Percentiles rank a stretch among this genome's conserved stretches.
Conservation (phyloP, 2,888 invertebrate species). For the Psylliodes chrysocephalus region DNA sequence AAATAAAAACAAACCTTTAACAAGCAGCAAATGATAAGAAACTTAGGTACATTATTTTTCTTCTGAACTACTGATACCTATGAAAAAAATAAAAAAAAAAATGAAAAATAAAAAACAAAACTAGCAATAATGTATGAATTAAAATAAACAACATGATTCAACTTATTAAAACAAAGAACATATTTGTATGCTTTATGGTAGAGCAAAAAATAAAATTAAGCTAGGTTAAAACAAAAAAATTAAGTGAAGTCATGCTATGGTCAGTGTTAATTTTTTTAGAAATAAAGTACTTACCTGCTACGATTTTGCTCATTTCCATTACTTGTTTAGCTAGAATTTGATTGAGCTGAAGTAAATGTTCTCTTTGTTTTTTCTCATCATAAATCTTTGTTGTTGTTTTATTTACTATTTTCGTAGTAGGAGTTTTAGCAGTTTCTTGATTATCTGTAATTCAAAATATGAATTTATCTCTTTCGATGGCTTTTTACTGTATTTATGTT, state of each 20-base stretch:
- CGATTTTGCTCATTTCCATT: slow-evolving; percentile 94
- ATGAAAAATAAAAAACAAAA: too few species aligned
- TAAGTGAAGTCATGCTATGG: too few species aligned
- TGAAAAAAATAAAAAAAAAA: slow-evolving; percentile 53
- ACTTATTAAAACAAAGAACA: too few species aligned
- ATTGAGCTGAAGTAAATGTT: slow-evolving; percentile 89
- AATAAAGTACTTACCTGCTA: slow-evolving; percentile 84
- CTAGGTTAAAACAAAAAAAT: too few species aligned
- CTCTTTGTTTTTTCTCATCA: slow-evolving; percentile 88
- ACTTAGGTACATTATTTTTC: slow-evolving; percentile 56
- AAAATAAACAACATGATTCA: slow-evolving; percentile 26
- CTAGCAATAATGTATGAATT: too few species aligned
- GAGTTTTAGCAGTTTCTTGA: slow-evolving; percentile 50
- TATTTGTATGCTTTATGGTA: too few species aligned
- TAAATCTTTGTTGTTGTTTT: slow-evolving; percentile 64
- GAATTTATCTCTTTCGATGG: too few species aligned
- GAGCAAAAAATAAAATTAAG: too few species aligned
- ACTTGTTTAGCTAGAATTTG: slow-evolving; percentile 94
- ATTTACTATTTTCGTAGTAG: slow-evolving; percentile 60
- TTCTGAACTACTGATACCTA: slow-evolving; percentile 61
- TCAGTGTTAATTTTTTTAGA: too few species aligned
- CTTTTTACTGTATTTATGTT: too few species aligned
- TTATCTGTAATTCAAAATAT: slow-evolving; percentile 54
- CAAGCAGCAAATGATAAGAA: slow-evolving; percentile 43
- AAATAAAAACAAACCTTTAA: slow-evolving; percentile 62